Evolutionary conservation across 2,113 vertebrate species (phyloP).

Genomic region (Apus apus): DNA sequence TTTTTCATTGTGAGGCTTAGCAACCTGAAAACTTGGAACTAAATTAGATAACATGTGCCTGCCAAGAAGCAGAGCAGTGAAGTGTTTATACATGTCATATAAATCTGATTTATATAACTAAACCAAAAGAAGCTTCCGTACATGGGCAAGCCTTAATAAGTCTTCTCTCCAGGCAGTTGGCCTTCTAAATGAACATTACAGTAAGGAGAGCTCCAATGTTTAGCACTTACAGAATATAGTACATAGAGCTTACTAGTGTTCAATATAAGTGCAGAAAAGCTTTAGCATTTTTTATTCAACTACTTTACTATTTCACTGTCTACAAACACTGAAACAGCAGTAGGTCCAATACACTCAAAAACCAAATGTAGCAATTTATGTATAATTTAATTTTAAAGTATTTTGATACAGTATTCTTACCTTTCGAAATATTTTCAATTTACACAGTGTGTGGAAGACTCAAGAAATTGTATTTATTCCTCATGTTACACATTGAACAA

Average conservation of each 20-base stretch:
- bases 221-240: neutral
- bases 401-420: neutral
- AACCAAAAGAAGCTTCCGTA: slow-evolving; percentile 3
- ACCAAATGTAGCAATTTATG: neutral
- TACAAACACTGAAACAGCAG: neutral
- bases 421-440: neutral
- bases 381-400: neutral
- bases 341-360: neutral
- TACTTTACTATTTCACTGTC: neutral
- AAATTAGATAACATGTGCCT: neutral
- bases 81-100: slow-evolving; percentile 38
- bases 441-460: neutral
- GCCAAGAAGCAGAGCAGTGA: neutral
- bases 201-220: neutral
- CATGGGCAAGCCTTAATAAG: neutral
- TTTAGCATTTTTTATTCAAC: neutral
- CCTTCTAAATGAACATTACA: neutral
- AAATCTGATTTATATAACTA: slow-evolving; percentile 56
- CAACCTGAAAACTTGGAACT: slow-evolving; percentile 44
- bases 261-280: neutral
- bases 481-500: neutral
- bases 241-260: neutral
- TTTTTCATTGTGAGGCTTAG: neutral
- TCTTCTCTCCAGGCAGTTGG: neutral
- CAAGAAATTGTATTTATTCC: neutral